phyloP scores from a whole-genome alignment of 2,797 vertebrate genomes.

The Anabas testudineus region DNA sequence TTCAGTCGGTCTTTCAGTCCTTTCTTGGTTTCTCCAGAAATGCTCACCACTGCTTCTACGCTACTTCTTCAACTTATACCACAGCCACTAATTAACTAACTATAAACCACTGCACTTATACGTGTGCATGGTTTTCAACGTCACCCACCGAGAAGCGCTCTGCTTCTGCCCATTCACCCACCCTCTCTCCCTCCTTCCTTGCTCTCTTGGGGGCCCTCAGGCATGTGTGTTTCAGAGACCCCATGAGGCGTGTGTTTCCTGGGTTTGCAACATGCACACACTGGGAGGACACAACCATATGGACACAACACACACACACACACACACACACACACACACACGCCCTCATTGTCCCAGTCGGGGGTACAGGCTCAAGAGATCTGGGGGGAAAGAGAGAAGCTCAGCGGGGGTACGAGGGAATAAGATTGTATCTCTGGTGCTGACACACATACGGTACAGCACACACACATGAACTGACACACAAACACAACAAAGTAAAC shows the following conservation, averaged over 20 bases:
- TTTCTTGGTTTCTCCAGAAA: background rate
- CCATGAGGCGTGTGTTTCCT: conserved; percentile 48
- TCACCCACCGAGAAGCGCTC: conserved; percentile 8
- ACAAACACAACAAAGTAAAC: conserved; percentile 26
- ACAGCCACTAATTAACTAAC: background rate
- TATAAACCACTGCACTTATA: conserved; percentile 19
- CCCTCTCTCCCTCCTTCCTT: background rate
- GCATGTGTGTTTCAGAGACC: conserved; percentile 52
- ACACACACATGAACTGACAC: background rate
- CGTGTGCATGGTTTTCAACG: background rate
- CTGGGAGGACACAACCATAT: conserved; percentile 32
- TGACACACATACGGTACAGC: conserved; percentile 13
- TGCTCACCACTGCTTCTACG: background rate
- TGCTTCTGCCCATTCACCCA: conserved; percentile 34
- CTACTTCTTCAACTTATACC: background rate
- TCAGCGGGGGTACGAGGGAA: conserved; percentile 57
- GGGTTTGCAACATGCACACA: conserved; percentile 45
- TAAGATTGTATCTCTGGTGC: conserved; percentile 66
- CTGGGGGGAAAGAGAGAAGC: conserved; percentile 42
- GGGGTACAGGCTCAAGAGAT: conserved; percentile 59
- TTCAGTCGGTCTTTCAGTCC: conserved; percentile 21
- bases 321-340: conserved; percentile 12
- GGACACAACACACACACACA: conserved; percentile 17
- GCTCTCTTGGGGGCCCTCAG: conserved; percentile 45
- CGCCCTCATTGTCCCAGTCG: conserved; percentile 46